phyloP scores from a whole-genome alignment of 2,888 invertebrate species.

The Drosophila sordidula region DNA sequence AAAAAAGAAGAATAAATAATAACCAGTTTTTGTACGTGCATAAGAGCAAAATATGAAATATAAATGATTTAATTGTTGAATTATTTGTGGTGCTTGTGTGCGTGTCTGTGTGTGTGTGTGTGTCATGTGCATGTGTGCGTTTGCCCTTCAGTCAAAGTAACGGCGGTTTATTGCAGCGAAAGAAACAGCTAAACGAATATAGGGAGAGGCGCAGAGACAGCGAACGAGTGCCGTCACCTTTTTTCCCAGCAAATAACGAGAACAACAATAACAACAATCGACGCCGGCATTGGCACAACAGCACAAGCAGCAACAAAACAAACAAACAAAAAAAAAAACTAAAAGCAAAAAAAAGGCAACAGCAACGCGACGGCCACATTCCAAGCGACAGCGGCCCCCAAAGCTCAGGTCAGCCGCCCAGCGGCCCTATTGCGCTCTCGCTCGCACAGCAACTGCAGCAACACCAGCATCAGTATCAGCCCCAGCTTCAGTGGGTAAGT shows the following conservation, averaged over 20 bases:
- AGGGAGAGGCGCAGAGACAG: conserved; percentile 35
- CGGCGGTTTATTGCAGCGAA: conserved; percentile 58
- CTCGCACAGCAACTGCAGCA: conserved; percentile 33
- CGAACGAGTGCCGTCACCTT: conserved; percentile 51
- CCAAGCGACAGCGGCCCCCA: conserved; percentile 51
- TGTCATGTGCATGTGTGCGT: conserved; percentile 14
- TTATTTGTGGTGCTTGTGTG: conserved; percentile 31
- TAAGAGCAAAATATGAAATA: conserved; percentile 37
- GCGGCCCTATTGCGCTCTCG: conserved; percentile 19
- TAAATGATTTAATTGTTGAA: conserved; percentile 49
- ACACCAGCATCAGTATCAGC: conserved; percentile 4
- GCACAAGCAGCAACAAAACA: conserved; percentile 25
- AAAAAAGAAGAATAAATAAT: conserved; percentile 7
- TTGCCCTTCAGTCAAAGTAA: conserved; percentile 60
- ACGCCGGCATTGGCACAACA: conserved; percentile 49
- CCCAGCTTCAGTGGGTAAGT: conserved; percentile 49
- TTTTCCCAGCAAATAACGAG: conserved; percentile 23
- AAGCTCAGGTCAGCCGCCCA: conserved; percentile 60
- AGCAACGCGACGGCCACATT: conserved; percentile 46
- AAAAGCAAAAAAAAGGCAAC: conserved; percentile 7
- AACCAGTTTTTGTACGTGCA: conserved; percentile 37
- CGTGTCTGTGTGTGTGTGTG: conserved; percentile 7
- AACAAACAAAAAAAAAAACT: conserved; percentile 5
- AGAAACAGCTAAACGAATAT: conserved; percentile 45
- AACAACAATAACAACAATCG: conserved; percentile 35